Base-by-base conservation (phyloP, 2,797 vertebrate species). In the Characodon lateralis region DNA sequence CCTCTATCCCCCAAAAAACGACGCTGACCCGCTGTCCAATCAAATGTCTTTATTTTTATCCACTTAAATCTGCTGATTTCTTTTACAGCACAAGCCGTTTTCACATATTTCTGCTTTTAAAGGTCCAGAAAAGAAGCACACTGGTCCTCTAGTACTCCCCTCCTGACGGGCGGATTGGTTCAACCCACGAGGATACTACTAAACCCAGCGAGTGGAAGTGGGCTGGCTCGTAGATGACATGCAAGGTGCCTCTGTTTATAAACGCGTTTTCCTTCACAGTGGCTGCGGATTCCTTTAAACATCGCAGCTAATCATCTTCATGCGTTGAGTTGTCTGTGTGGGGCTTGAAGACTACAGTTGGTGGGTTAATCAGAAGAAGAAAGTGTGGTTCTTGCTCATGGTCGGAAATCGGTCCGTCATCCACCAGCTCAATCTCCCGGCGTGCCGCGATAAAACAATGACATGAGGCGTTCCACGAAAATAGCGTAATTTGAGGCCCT, bases 181-280 rank as follows among this genome's bases (percentile, higher is more conserved):
- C 61, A 12, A 0, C 63, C 94, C 80, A 94, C 93, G 92, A 94
- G 35, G 2, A 12, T 41, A 2, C 80, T n/a, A 86, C 61, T 20
- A 13, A 65, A 63, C 63, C 5, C 3, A 9, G 0, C 53, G 8
- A 24, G 18, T 22, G 22, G 63, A 35, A 68, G 41, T 24, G 78
- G 85, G 73, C 41, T 18, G 91, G 77, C 55, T 51, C 9, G 10
- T 0, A 4, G 12, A 24, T 14, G 63, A 61, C 48, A 53, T 2
- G 80, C 89, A 93, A 91, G 89, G 87, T 92, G 92, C 50, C 28
- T 80, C 58, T 93, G 91, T 94, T 93, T 91, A 89, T 89, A 79
- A 89, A 86, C 73, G 84, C 24, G 12, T 3, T 1, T 77, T 82
- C 7, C 80, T 24, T 10, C 8, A 20, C 50, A 0, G 9, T 26